Evolutionary conservation across 2,113 vertebrate species (phyloP), one percentile per base, ranked within the genome.

Genomic region (Istiophorus platypterus): DNA sequence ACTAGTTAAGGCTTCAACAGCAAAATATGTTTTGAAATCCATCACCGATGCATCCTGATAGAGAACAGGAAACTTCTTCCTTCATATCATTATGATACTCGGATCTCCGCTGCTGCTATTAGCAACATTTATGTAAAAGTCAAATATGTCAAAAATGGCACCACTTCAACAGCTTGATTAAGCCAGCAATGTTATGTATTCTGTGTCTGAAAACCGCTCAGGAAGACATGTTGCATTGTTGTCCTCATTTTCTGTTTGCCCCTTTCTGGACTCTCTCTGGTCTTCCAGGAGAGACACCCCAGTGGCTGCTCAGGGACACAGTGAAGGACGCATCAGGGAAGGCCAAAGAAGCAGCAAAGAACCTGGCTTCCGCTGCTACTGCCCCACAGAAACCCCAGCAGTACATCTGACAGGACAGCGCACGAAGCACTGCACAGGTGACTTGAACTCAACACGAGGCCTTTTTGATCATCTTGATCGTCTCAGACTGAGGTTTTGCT

Each of bases 301-400:
- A 94, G 76, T 72, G 92, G 82, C 86, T 90, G 72, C 92, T 92
- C 75, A 90, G 91, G 70, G 92, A 90, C 85, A 29, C 90, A 0
- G 79, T 93, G 76, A 95, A 93, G 85, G 95, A 94, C 0, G 85
- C 92, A 0, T 91, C 92, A 0, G 93, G 84, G 57, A 94, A 93
- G 68, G 93, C 93, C 37, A 94, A 92, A 78, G 94, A 90, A 68
- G 91, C 93, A 0, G 92, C 94, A 1, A 95, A 95, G 84, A 95
- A 76, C 58, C 81, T 95, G 74, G 90, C 94, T 2, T 90, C 94
- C 1, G 90, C 92, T 8, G 91, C 94, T 5, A 6, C 83, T 0
- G 18, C 56, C 61, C 78, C 94, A 1, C 89, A 92, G 84, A 95
- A 96, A 42, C 82, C 95, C 12, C 94, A 67, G 73, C 95, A 96